A percentile compares a stretch with the other conserved stretches of the same genome.
Conservation (phyloP, 2,113 vertebrate species). For the Archocentrus centrarchus region DNA sequence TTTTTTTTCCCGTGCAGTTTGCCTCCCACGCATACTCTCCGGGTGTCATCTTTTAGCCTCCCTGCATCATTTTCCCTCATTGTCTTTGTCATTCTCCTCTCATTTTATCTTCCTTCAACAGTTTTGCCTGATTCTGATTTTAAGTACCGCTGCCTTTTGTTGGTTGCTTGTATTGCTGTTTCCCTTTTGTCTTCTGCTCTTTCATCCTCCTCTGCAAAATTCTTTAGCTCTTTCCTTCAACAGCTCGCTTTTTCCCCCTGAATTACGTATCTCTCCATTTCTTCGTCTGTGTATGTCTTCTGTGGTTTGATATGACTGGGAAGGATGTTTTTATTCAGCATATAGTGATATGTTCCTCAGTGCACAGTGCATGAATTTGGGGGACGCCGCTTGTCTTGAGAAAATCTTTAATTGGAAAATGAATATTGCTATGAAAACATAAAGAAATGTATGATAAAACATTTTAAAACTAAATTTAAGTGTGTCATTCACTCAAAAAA, state of each 20-base stretch:
- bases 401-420: neutral
- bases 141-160: constrained; percentile 39
- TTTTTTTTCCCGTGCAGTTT: neutral
- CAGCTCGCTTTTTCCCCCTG: neutral
- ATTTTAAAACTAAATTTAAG: neutral
- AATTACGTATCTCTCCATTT: constrained; percentile 2
- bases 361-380: neutral
- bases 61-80: constrained; percentile 12
- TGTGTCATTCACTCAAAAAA: neutral
- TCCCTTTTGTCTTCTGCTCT: constrained; percentile 31
- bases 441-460: neutral
- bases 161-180: constrained; percentile 18
- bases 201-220: constrained; percentile 58
- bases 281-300: constrained; percentile 3
- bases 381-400: neutral
- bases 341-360: neutral
- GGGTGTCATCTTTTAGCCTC: constrained; percentile 12
- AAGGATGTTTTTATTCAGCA: constrained; percentile 2
- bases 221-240: constrained; percentile 8
- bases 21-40: neutral
- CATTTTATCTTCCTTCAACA: constrained; percentile 33
- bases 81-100: constrained; percentile 29
- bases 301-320: neutral
- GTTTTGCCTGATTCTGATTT: constrained; percentile 39
- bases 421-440: neutral